Evolutionary conservation across 2,113 vertebrate species (phyloP).

Genomic region (Hyperopisus bebe): DNA sequence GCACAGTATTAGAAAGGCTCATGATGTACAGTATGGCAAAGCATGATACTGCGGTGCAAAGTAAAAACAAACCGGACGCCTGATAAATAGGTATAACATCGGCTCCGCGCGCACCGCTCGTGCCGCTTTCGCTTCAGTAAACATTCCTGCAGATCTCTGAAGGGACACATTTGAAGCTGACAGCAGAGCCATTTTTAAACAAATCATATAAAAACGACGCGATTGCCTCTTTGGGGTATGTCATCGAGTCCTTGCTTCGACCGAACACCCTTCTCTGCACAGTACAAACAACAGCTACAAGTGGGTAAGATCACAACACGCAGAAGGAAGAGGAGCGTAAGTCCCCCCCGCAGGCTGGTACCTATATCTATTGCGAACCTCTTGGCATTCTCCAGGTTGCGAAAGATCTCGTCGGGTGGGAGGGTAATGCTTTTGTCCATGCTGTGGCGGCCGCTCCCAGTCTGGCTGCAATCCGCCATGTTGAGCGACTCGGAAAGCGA

Average conservation of each 20-base stretch:
- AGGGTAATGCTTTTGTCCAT: constrained; percentile 95
- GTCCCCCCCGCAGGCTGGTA: constrained; percentile 37
- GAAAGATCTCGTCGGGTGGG: constrained; percentile 89
- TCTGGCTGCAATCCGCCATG: constrained; percentile 66
- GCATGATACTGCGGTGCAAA: background rate
- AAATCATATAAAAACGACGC: background rate
- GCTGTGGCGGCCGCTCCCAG: constrained; percentile 59
- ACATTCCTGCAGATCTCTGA: background rate
- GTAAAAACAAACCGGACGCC: background rate
- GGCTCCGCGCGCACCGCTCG: background rate
- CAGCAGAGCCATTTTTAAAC: background rate
- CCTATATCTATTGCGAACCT: constrained; percentile 96
- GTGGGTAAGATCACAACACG: background rate
- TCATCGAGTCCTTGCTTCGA: background rate
- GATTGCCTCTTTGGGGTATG: background rate
- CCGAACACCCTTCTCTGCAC: background rate
- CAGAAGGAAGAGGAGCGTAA: background rate
- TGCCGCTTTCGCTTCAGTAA: background rate
- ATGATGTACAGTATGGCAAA: background rate
- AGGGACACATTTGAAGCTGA: background rate
- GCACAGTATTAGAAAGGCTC: background rate
- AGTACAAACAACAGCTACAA: constrained; percentile 18
- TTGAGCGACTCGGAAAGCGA: constrained; percentile 37
- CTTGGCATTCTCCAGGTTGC: constrained; percentile 92
- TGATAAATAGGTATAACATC: background rate